These are phyloP conservation scores for Fratercula arctica DNA, from an alignment of 2,797 vertebrate genomes.

Conservation along the genomic window DNA sequence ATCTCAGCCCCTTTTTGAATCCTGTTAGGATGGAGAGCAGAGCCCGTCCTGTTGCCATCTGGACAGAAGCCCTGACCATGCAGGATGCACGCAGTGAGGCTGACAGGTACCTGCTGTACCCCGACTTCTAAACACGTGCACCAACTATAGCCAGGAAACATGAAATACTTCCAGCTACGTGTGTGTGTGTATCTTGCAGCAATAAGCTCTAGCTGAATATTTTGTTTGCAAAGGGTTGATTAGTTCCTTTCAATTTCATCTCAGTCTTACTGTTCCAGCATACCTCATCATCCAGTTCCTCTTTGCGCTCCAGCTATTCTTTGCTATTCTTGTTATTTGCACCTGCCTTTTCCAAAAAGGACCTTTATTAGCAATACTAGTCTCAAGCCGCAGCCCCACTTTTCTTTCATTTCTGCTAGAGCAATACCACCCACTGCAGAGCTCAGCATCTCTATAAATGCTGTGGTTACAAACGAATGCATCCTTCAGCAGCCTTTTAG, in stretches of 20 bases:
- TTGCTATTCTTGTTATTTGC: neutral
- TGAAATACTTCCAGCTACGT: neutral
- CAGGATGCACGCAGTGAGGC: neutral
- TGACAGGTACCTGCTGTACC: neutral
- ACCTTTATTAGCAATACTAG: neutral
- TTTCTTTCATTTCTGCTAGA: slow-evolving; percentile 23
- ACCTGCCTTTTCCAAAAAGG: neutral
- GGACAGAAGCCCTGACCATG: neutral
- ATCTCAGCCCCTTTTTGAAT: neutral
- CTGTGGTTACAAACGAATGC: slow-evolving; percentile 35
- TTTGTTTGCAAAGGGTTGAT: slow-evolving; percentile 1
- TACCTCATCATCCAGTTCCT: neutral
- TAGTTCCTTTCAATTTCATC: neutral
- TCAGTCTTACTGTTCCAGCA: neutral
- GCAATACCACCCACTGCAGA: slow-evolving; percentile 25
- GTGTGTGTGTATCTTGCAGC: neutral
- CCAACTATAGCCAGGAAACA: neutral
- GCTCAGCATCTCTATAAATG: slow-evolving; percentile 26
- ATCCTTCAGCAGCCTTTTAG: slow-evolving; percentile 53
- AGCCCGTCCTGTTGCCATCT: neutral
- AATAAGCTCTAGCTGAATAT: neutral
- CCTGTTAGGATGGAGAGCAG: neutral
- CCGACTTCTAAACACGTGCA: accelerated
- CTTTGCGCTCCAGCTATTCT: neutral
- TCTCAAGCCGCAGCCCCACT: neutral